A percentile compares a stretch with the other conserved stretches of the same genome.
Conservation (phyloP, 1,140 invertebrate species). For the Papilio helenus region DNA sequence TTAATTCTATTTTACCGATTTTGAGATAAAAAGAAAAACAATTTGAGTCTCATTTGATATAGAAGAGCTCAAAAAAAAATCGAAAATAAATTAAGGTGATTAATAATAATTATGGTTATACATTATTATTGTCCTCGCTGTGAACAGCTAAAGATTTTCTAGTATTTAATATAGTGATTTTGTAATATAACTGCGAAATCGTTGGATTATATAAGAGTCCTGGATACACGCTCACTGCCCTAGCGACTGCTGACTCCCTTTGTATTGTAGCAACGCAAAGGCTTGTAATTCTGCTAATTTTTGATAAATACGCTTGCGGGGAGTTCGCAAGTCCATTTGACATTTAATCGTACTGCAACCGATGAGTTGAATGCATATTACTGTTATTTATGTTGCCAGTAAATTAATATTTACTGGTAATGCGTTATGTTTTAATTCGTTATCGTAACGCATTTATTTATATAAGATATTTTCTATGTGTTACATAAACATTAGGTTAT, state of each 20-base stretch:
- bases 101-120: neutral
- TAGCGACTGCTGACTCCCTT: neutral
- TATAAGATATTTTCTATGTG: constrained; percentile 16
- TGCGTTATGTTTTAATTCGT: neutral
- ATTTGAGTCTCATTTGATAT: neutral
- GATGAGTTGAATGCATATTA: neutral
- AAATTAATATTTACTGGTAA: neutral
- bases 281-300: constrained; percentile 8
- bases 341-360: neutral
- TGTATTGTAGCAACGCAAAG: neutral
- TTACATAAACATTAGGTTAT: constrained; percentile 24
- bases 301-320: constrained; percentile 4
- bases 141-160: constrained; percentile 12
- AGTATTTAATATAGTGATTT: neutral
- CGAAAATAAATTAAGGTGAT: neutral
- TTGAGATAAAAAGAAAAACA: neutral
- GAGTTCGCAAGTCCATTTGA: constrained; percentile 14
- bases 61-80: neutral
- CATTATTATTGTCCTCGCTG: constrained; percentile 5
- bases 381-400: constrained; percentile 15
- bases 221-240: neutral
- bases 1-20: neutral
- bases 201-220: neutral
- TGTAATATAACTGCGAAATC: constrained; percentile 18
- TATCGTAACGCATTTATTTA: constrained; percentile 19